These are phyloP conservation scores for Prunella fulvescens DNA, from an alignment of 2,113 vertebrate genomes.

Conservation along the genomic window DNA sequence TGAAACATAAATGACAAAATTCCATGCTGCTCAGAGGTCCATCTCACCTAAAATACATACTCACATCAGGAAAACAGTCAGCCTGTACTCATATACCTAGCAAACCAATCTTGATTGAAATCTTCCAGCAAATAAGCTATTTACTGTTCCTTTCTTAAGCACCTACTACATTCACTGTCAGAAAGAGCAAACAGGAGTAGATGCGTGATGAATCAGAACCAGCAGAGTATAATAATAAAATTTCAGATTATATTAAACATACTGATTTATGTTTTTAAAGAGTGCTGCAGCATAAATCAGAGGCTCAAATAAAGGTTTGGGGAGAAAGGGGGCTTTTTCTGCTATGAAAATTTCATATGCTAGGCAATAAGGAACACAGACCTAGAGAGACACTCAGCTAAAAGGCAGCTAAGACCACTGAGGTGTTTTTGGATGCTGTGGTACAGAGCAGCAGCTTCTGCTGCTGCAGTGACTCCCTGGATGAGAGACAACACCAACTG, in stretches of 20 bases:
- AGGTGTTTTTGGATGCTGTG: not conserved
- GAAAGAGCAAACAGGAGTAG: not conserved
- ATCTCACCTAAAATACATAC: not conserved
- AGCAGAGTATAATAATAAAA: not conserved
- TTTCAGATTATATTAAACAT: not conserved
- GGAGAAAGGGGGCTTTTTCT: not conserved
- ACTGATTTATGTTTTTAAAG: constrained; percentile 18
- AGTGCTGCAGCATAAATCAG: not conserved
- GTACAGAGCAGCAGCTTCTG: not conserved
- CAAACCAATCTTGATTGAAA: not conserved
- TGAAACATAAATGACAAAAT: not conserved
- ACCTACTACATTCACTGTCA: not conserved
- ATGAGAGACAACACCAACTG: not conserved
- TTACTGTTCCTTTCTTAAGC: not conserved
- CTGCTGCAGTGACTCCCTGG: not conserved
- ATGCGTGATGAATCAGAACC: not conserved
- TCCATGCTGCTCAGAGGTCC: not conserved
- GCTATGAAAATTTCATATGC: not conserved
- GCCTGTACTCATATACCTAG: not conserved
- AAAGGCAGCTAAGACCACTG: not conserved
- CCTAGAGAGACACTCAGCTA: not conserved
- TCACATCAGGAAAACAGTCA: too few species aligned
- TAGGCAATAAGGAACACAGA: not conserved
- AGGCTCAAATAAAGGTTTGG: not conserved
- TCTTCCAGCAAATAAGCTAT: not conserved